Evolutionary conservation across 2,888 invertebrate species (phyloP).

Genomic region (Heteropelma amictum): DNA sequence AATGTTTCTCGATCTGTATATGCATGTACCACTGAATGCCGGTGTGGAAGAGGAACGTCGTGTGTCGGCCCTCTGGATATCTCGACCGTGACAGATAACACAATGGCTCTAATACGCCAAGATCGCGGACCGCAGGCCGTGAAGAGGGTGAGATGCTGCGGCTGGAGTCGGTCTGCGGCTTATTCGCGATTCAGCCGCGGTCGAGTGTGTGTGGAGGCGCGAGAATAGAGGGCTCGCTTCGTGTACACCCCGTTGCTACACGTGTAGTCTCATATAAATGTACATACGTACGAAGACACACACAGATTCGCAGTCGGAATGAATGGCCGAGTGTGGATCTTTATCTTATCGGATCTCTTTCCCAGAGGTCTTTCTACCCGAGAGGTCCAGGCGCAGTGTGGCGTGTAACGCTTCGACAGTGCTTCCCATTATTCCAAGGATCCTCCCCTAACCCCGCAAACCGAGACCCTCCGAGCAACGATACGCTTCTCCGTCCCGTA

Average conservation of each 20-base stretch:
- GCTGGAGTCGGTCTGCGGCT: too few relatives aligned
- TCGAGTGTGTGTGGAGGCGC: conserved; percentile 11
- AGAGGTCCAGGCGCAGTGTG: conserved; percentile 57
- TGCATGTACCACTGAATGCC: background rate
- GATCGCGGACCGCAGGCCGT: conserved; percentile 59
- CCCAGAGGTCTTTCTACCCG: conserved; percentile 33
- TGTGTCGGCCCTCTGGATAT: conserved; percentile 72
- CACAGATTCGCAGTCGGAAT: conserved; percentile 61
- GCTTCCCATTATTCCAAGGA: conserved; percentile 67
- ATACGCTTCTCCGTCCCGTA: background rate
- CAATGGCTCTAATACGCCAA: conserved; percentile 75
- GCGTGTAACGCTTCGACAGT: conserved; percentile 68
- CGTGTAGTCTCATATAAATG: background rate
- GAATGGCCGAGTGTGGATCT: conserved; percentile 66
- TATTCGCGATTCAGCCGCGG: conserved; percentile 22
- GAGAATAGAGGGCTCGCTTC: background rate
- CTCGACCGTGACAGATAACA: conserved; percentile 74
- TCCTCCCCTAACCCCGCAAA: conserved; percentile 10
- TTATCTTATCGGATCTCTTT: conserved; percentile 74
- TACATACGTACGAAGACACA: background rate
- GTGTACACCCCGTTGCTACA: background rate
- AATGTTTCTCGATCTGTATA: conserved; percentile 1
- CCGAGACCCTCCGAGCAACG: conserved; percentile 31
- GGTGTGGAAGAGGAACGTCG: conserved; percentile 32
- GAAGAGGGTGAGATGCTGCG: conserved; percentile 68